A percentile compares a stretch with the other conserved stretches of the same genome.
Conservation (phyloP, 1,140 invertebrate species). For the Alviniconcha marisindica region DNA sequence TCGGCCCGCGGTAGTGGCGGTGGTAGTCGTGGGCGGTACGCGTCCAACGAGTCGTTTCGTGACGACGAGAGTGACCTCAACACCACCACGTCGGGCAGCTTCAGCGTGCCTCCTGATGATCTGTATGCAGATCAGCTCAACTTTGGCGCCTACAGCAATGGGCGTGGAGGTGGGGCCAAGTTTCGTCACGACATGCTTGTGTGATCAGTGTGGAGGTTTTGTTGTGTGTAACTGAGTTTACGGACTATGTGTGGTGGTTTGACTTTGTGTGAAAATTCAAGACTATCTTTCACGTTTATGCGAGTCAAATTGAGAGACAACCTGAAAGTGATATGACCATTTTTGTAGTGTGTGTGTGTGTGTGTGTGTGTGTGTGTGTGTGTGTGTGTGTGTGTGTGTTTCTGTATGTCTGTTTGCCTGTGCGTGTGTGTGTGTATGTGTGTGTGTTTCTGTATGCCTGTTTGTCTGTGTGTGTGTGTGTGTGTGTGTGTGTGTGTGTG, state of each 20-base stretch:
- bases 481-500: constrained; percentile 3
- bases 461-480: not conserved
- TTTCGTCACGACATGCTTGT: not conserved
- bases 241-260: not conserved
- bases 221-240: no score
- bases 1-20: not conserved
- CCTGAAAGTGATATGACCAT: no score
- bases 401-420: no score
- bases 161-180: not conserved
- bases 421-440: no score
- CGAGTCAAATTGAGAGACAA: no score
- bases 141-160: not conserved
- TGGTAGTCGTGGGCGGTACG: not conserved
- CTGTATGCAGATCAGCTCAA: constrained; percentile 20
- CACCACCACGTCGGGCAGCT: constrained; percentile 51
- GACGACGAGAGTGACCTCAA: constrained; percentile 49
- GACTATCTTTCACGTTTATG: no score
- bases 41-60: constrained; percentile 15
- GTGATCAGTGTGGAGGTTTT: not conserved
- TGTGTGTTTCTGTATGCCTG: no score
- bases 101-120: constrained; percentile 45
- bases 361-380: no score
- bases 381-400: constrained; percentile 10
- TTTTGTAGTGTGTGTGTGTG: no score
- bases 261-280: no score